Evolutionary conservation across 2,797 vertebrate genomes (phyloP).

Genomic region (Diglossa cyanea): DNA sequence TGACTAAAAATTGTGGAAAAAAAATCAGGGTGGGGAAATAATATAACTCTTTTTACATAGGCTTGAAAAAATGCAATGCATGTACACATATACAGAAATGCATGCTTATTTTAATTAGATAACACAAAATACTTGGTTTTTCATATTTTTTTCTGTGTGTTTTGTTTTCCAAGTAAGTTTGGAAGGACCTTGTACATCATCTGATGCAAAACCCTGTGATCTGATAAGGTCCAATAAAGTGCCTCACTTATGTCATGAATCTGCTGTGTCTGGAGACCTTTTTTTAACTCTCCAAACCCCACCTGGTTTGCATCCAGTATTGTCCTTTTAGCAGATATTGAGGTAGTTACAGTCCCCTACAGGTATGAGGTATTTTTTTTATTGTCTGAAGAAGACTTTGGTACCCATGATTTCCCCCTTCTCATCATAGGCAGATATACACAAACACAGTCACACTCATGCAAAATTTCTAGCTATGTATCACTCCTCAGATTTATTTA

Average conservation of each 20-base stretch:
- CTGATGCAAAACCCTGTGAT: neutral
- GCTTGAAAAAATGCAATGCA: neutral
- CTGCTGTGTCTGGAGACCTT: neutral
- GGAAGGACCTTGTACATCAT: neutral
- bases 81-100: neutral
- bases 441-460: neutral
- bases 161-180: neutral
- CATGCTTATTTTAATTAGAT: neutral
- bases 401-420: neutral
- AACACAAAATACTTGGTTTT: neutral
- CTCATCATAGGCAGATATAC: neutral
- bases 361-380: neutral
- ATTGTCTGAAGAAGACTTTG: neutral
- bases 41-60: neutral
- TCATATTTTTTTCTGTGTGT: neutral
- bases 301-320: neutral
- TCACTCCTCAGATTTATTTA: neutral
- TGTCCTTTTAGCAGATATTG: neutral
- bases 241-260: neutral
- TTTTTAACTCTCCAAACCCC: neutral
- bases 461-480: neutral
- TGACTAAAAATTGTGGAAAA: neutral
- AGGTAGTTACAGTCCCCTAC: neutral
- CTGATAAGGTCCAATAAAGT: neutral
- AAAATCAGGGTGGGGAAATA: accelerated